Base-by-base conservation (phyloP, 2,797 vertebrate genomes). In the Propithecus perrieri region DNA sequence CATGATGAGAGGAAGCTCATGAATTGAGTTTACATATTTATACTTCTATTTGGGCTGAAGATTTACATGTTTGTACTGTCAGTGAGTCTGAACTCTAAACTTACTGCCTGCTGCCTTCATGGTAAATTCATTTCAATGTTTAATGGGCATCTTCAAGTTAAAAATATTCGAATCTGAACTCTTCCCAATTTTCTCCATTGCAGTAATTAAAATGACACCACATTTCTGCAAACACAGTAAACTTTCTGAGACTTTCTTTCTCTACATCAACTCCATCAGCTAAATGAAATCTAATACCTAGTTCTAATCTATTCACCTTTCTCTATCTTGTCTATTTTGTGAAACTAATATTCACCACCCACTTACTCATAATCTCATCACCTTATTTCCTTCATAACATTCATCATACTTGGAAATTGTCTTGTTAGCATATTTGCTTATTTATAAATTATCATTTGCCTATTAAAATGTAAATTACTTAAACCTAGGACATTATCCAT, bases 11-110 rank as follows among this genome's bases (percentile, higher is more conserved):
- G 33, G 46, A 65, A 74, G 15, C 5, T 61, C 15, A 72, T 84
- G 86, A 83, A 76, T 53, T 75, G 20, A 85, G 15, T 93, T 94
- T 95, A 33, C 43, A 93, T 94, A 86, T 94, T 94, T 96, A 85
- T 92, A 84, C 3, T 57, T 83, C 15, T 74, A 10, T 79, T 22
- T 84, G 85, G 80, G 50, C 63, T 93, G 57, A 89, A 91, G 43
- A 86, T 84, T 80, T 87, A 53, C 26, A 94, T 71, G n/a, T 80
- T 71, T 71, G 57, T 87, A 33, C 13, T 67, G 63, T 75, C 46
- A 97, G 5, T 76, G 57, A 65, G 15, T 89, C 41, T 93, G 59
- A 93, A 95, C 74, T 97, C 75, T 57, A 83, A 5, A 79, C 17
- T 88, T 91, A 50, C 55, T 93, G 76, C 3, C 24, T 96, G 74